Evolutionary conservation across 2,888 invertebrate genomes (phyloP), one percentile per base, ranked within the genome.

Genomic region (Catocala fraxini): DNA sequence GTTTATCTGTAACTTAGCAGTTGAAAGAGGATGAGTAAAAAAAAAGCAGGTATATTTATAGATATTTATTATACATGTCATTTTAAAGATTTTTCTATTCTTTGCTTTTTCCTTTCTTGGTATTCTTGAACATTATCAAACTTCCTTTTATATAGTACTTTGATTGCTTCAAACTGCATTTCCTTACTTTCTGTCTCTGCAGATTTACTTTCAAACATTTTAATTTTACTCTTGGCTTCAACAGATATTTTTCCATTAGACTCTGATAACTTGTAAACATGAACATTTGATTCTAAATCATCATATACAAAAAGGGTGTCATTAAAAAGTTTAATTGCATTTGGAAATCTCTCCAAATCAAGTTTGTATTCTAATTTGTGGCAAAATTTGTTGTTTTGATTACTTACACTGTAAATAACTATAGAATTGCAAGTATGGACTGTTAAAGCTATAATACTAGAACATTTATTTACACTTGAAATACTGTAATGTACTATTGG

Each of bases 101-200:
- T 95, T 74, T 95, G 94, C 80, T 96, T 97, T 85, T 97, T 98
- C 71, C 96, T 95, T 85, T 97, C 96, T 81, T 96, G 95, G 89
- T 97, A 97, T 77, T 97, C 97, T 83, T 96, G 96, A 7, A 97
- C 95, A 94, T 97, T 97, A 85, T 97, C 97, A 92, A 95, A 97
- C 80, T 96, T 97, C 77, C 97, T 95, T 87, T 97, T 97, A 79
- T 97, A 97, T 76, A 97, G 95, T 58, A 95, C 84, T 59, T 95
- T 95, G 49, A 96, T 91, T 6, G 80, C 73, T 49, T 90, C 88
- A 68, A 87, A 77, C 70, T 76, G 77, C 75, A 77, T 83, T 62
- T 78, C 75, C 13, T 67, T 60, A 51, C 54, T 68, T 63, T 62
- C 64, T 12, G 51, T 60, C 56, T 41, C 68, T 56, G 42, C 61